Conservation (phyloP, 2,113 vertebrate species). For the Setophaga petechia region DNA sequence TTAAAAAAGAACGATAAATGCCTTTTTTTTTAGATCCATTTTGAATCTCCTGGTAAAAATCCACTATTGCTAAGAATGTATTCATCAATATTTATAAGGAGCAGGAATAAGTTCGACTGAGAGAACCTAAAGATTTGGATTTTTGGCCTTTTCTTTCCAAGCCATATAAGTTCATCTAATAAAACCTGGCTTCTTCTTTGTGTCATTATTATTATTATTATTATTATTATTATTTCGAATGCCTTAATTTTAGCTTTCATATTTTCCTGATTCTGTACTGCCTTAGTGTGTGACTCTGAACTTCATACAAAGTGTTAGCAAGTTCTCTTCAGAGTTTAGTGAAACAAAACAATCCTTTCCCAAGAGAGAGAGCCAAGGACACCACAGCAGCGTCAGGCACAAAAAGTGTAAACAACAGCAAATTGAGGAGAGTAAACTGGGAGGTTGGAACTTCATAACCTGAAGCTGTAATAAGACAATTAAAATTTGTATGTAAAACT, state of each 20-base stretch:
- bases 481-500: not conserved
- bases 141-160: not conserved
- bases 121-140: not conserved
- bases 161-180: not conserved
- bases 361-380: not conserved
- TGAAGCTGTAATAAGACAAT: not conserved
- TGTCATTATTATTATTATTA: not conserved
- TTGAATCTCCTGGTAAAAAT: not conserved
- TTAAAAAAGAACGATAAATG: not conserved
- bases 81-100: not conserved
- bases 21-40: not conserved
- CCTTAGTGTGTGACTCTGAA: not conserved
- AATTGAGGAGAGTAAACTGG: not conserved
- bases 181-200: not conserved
- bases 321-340: not conserved
- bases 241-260: not conserved
- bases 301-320: not conserved
- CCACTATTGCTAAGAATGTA: not conserved
- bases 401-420: not conserved
- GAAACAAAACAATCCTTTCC: not conserved
- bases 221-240: too few relatives aligned
- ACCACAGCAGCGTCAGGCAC: not conserved
- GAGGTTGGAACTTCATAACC: not conserved
- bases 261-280: not conserved
- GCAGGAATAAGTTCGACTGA: not conserved